A percentile compares a stretch with the other conserved stretches of the same genome.
These are phyloP conservation scores for Polymixis lichenea DNA, from an alignment of 2,888 invertebrate species.

Conservation along the genomic window DNA sequence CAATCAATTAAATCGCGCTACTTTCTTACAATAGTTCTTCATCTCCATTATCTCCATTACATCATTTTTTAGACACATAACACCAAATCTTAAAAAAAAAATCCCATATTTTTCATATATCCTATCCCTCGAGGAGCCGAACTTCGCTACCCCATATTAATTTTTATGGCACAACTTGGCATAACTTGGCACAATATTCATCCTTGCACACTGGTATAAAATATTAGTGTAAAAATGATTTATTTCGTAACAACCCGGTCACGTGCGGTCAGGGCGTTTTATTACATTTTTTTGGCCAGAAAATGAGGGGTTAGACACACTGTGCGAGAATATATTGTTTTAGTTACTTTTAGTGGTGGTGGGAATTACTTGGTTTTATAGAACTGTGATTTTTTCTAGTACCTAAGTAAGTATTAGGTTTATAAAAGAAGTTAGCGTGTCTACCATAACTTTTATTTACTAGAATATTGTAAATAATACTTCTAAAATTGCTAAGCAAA, in stretches of 20 bases:
- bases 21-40: neutral
- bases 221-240: slow-evolving; percentile 84
- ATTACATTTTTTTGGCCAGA: slow-evolving; percentile 83
- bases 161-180: slow-evolving; percentile 81
- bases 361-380: slow-evolving; percentile 4
- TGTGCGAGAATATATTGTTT: slow-evolving; percentile 66
- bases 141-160: slow-evolving; percentile 77
- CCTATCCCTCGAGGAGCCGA: slow-evolving; percentile 36
- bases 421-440: no score
- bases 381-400: neutral
- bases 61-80: no score
- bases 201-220: slow-evolving; percentile 78
- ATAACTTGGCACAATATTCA: slow-evolving; percentile 71
- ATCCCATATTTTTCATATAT: slow-evolving; percentile 30
- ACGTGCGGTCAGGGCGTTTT: slow-evolving; percentile 84
- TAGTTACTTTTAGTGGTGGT: slow-evolving; percentile 17
- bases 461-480: no score
- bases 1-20: neutral
- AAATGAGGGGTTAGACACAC: slow-evolving; percentile 66
- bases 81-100: neutral
- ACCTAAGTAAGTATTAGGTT: neutral
- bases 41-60: no score
- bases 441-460: no score
- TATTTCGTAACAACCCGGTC: slow-evolving; percentile 77
- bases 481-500: no score